Evolutionary conservation across 2,888 invertebrate genomes (phyloP), one percentile per base, ranked within the genome.

Genomic region (Calameuta idolon): DNA sequence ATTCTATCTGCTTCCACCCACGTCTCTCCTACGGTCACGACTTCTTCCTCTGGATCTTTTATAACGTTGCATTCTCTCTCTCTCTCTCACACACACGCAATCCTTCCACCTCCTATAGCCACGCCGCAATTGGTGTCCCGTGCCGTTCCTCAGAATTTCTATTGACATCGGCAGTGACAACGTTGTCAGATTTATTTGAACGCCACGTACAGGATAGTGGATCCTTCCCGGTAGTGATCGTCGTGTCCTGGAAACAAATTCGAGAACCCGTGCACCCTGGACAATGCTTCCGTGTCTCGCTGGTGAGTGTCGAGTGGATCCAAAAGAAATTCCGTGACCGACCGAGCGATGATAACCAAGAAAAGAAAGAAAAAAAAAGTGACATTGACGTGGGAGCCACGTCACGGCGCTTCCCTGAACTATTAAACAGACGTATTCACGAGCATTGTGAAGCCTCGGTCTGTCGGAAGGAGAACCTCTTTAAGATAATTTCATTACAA

Each of bases 391-490:
- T 74, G 74, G 74, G 35, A 77, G 83, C 83, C 40, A 34, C 79
- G 83, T 84, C 84, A 84, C 79, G 82, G 77, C 77, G 74, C 78
- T 79, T 83, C 83, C 76, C n/a, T 76, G 78, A 78, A 78, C 73
- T 76, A 78, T 78, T 78, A 78, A 78, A 78, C 75, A 71, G 31
- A n/a, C 71, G 75, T 35, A 78, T 78, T 78, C 76, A 75, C 23
- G 23, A 55, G 55, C 55, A 55, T 55, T 55, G 23, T 23, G 55
- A 55, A 9, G 55, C 5, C 55, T 55, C 9, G 40, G 40, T 23
- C 23, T 55, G 55, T 55, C 55, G 23, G 55, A 23, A 55, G 23
- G 55, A n/a, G 34, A 35, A 55, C 5, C 23, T 23, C 40, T 55
- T 55, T 55, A 55, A 9, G 23, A 55, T 55, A 55, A 55, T 23